A percentile compares a stretch with the other conserved stretches of the same genome.
Evolutionary conservation across 2,888 invertebrate genomes (phyloP).

Genomic region (Apantesis nais): DNA sequence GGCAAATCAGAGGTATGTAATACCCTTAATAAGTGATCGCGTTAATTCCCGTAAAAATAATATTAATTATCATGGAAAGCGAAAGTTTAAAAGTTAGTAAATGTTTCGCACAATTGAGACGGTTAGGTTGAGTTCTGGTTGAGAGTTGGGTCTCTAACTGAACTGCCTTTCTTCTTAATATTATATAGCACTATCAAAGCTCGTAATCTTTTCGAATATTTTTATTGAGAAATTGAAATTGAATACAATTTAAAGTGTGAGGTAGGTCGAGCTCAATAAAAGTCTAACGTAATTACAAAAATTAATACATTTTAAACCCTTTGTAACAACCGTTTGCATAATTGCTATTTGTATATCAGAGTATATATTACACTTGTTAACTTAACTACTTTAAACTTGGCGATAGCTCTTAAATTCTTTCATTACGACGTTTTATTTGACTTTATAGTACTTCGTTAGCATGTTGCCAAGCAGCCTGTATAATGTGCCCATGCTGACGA

Average conservation of each 20-base stretch:
- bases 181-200: not conserved
- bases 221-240: not conserved
- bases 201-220: not conserved
- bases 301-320: not conserved
- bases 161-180: not conserved
- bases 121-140: too few relatives aligned
- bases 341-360: not conserved
- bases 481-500: slow-evolving; percentile 34
- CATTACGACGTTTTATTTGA: not conserved
- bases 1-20: too few relatives aligned
- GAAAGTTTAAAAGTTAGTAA: too few relatives aligned
- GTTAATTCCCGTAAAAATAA: too few relatives aligned
- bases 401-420: not conserved
- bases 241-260: not conserved
- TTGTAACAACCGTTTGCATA: not conserved
- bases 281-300: not conserved
- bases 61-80: too few relatives aligned
- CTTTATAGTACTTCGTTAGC: not conserved
- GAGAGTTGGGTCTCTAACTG: too few relatives aligned
- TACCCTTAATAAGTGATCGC: too few relatives aligned
- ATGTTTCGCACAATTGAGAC: too few relatives aligned
- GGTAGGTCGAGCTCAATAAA: not conserved
- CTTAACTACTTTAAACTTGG: not conserved
- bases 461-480: slow-evolving; percentile 47
- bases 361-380: not conserved